phyloP scores from a whole-genome alignment of 2,797 vertebrate genomes.

The Sebastes alutus region DNA sequence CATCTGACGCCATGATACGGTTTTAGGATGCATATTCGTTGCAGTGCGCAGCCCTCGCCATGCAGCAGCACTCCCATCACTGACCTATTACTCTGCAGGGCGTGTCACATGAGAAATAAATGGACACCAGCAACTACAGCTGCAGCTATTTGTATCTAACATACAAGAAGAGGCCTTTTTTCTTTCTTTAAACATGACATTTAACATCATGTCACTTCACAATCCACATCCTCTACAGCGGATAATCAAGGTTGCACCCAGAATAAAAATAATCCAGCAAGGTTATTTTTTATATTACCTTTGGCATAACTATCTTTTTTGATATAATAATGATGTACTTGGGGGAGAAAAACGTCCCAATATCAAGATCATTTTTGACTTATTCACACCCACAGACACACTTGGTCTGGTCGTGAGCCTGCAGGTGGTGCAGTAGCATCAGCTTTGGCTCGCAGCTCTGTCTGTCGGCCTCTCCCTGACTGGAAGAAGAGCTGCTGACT shows the following conservation, averaged over 20 bases:
- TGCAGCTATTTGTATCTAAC: neutral
- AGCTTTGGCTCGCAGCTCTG: conserved; percentile 70
- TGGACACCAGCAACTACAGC: conserved; percentile 18
- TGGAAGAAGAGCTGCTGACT: conserved; percentile 78
- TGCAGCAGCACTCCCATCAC: conserved; percentile 16
- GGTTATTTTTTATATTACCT: neutral
- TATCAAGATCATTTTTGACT: conserved; percentile 19
- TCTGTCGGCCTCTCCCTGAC: conserved; percentile 63
- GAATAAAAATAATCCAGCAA: neutral
- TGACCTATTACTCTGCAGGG: conserved; percentile 55
- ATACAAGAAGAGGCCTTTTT: neutral
- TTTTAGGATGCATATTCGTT: neutral
- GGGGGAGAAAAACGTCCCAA: neutral
- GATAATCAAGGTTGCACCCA: neutral
- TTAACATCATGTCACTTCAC: neutral
- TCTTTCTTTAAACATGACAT: neutral
- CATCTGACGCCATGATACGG: neutral
- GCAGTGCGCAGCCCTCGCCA: conserved; percentile 17
- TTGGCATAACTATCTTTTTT: neutral
- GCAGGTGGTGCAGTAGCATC: conserved; percentile 86
- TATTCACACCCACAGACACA: conserved; percentile 7
- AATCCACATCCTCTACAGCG: neutral
- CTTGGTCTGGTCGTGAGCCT: conserved; percentile 68
- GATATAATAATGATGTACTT: neutral
- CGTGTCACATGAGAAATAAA: conserved; percentile 51